Base-by-base conservation (phyloP, 2,113 vertebrate species). In the Lota lota region DNA sequence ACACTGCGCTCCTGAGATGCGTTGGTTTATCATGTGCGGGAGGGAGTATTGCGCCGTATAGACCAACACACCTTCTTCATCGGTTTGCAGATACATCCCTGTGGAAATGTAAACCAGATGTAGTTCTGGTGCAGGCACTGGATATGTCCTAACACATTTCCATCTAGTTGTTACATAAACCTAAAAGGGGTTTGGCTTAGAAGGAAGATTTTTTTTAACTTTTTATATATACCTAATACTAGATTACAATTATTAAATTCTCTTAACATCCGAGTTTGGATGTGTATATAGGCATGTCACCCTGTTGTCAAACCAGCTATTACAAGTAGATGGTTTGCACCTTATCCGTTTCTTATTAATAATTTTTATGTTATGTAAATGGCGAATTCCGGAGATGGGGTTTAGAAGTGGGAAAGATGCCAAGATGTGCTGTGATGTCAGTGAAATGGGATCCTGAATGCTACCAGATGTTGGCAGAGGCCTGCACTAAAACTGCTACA, bases 391-490 rank as follows among this genome's bases (percentile, higher is more conserved):
- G 28, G 57, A 59, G n/a, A 59, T 61, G 21, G 15, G 67, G 65
- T 75, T 72, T 77, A 80, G 54, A 17, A 76, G 67, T 72, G 22
- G 68, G 87, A 87, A 68, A 78, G 74, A 75, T 81, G 79, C 80
- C 80, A 73, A 78, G 81, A 83, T 79, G 61, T 79, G 76, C 84
- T 79, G 79, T 82, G 87, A 88, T 86, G 82, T 86, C 82, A 85
- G 85, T 82, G 85, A 85, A 90, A 88, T 85, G 74, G 77, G 84
- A 84, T 89, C 89, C 81, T 88, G 85, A 91, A 87, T 82, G 68
- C 81, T 89, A 87, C 90, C 89, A 91, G 90, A 91, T 92, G 91
- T 91, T 83, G 53, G 73, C 68, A 74, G 77, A 76, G 22, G 64
- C 51, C 61, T 80, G 67, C 33, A 57, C 74, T 71, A 78, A 74